Conservation (phyloP, 2,797 vertebrate genomes). For the Arctocebus calabarensis region DNA sequence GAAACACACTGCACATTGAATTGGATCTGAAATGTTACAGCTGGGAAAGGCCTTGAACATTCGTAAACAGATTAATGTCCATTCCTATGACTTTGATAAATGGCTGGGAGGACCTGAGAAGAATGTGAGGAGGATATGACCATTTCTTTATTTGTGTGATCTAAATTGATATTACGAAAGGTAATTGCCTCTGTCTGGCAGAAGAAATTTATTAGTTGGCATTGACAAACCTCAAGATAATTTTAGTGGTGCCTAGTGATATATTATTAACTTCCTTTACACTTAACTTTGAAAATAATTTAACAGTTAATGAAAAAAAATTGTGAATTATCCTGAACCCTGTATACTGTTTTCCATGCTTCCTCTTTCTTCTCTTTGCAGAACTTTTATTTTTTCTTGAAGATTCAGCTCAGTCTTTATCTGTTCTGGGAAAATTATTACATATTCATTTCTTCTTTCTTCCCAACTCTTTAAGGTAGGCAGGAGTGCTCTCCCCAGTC, state of each 20-base stretch:
- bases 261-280: neutral
- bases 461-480: neutral
- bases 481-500: neutral
- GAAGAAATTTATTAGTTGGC: conserved; percentile 5
- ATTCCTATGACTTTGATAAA: neutral
- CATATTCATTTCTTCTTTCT: neutral
- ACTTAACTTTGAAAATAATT: conserved; percentile 27
- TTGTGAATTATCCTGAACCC: neutral
- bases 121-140: neutral
- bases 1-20: neutral
- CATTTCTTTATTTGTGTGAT: neutral
- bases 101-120: neutral
- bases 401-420: neutral
- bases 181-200: neutral
- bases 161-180: neutral
- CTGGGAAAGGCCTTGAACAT: neutral
- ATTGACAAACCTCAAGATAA: neutral
- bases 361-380: conserved; percentile 38
- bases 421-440: neutral
- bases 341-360: neutral
- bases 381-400: neutral
- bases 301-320: neutral
- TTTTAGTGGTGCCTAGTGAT: neutral
- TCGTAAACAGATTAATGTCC: neutral
- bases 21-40: conserved; percentile 38